Percentiles rank a stretch among this genome's conserved stretches.
These are phyloP conservation scores for Teleogryllus occipitalis DNA, from an alignment of 1,140 invertebrate species.

Conservation along the genomic window DNA sequence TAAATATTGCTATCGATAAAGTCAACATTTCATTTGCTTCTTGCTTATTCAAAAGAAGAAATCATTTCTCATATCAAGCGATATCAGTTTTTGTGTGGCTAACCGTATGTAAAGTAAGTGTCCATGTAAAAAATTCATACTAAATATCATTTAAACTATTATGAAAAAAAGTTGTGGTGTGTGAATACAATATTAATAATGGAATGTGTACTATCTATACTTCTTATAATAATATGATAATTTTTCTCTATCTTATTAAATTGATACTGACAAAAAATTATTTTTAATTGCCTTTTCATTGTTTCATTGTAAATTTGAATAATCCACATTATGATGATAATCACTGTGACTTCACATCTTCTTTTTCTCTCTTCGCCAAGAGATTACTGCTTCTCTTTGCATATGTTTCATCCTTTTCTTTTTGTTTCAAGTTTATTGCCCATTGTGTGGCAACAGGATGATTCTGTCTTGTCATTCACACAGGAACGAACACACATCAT, in stretches of 20 bases:
- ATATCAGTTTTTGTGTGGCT: not conserved
- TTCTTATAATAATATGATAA: not conserved
- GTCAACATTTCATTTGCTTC: not conserved
- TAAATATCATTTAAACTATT: not conserved
- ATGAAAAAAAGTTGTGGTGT: not conserved
- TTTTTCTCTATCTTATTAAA: not conserved
- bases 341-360: too few species aligned
- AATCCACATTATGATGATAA: too few species aligned
- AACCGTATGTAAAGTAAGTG: not conserved
- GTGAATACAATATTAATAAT: not conserved
- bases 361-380: not conserved
- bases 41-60: not conserved
- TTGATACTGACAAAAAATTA: not conserved
- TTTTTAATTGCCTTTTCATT: not conserved
- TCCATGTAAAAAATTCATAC: not conserved
- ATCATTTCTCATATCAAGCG: not conserved
- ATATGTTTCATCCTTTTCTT: not conserved
- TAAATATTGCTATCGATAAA: not conserved
- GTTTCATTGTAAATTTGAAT: not conserved
- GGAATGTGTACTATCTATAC: not conserved
- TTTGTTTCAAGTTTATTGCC: not conserved
- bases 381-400: not conserved
- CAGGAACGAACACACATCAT: too few species aligned
- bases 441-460: too few species aligned
- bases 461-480: too few species aligned